Conservation (phyloP, 1,140 invertebrate species). For the Bombus sylvicola region DNA sequence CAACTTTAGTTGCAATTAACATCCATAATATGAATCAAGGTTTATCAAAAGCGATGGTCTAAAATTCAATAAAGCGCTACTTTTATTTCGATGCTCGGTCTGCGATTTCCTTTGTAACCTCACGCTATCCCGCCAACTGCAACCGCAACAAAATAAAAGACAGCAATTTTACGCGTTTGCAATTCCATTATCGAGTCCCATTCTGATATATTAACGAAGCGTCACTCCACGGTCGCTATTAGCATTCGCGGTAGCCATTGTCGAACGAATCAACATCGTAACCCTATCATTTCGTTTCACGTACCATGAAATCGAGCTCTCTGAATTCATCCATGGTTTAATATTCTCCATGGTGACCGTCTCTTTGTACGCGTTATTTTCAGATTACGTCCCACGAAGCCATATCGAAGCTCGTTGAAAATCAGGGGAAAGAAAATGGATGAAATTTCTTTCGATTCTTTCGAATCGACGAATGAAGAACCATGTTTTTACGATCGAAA, state of each 20-base stretch:
- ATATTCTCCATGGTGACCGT: constrained; percentile 34
- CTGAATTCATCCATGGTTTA: constrained; percentile 28
- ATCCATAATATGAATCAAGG: no score
- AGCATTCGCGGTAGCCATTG: constrained; percentile 27
- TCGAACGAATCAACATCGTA: constrained; percentile 53
- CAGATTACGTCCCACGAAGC: not conserved
- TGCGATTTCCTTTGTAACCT: constrained; percentile 16
- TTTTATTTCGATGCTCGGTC: not conserved
- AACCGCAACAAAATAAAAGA: constrained; percentile 26
- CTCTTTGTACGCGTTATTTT: constrained; percentile 8
- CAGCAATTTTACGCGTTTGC: constrained; percentile 31
- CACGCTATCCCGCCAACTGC: not conserved
- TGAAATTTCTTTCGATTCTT: not conserved
- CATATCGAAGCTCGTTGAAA: not conserved
- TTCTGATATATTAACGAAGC: constrained; percentile 34
- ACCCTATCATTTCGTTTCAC: constrained; percentile 61
- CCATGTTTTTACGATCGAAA: no score
- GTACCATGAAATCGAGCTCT: constrained; percentile 55
- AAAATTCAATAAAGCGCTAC: not conserved
- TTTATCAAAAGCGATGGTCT: not conserved
- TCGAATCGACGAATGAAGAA: not conserved
- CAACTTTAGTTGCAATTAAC: no score
- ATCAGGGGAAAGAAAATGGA: constrained; percentile 9
- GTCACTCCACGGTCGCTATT: constrained; percentile 15
- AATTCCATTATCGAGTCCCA: constrained; percentile 38